phyloP scores from a whole-genome alignment of 1,140 invertebrate genomes.

The Yoshiicerus persimilis region DNA sequence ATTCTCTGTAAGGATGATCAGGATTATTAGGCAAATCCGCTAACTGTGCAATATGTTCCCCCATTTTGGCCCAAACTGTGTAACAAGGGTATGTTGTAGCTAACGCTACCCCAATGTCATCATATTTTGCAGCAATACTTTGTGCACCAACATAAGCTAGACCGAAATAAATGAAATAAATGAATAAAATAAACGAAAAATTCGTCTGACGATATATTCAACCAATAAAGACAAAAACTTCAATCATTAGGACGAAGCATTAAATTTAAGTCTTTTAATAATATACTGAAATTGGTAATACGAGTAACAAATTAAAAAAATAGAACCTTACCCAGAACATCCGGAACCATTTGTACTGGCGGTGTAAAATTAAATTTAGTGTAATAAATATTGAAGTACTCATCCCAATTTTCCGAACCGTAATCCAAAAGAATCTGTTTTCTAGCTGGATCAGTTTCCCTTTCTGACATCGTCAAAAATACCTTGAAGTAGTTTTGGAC shows the following conservation, averaged over 20 bases:
- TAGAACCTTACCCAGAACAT: not conserved
- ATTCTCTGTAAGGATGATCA: not conserved
- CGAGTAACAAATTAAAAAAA: not conserved
- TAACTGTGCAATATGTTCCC: not conserved
- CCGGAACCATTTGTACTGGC: not conserved
- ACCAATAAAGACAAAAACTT: too few species aligned
- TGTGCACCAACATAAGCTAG: not conserved
- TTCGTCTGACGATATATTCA: too few species aligned
- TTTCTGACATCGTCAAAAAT: not conserved
- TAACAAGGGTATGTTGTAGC: constrained; percentile 1
- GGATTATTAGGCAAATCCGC: not conserved
- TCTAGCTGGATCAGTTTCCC: not conserved
- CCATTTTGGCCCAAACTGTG: constrained; percentile 25
- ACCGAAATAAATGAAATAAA: not conserved
- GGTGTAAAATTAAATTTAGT: not conserved
- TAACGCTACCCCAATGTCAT: not conserved
- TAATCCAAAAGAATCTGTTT: not conserved
- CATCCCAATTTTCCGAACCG: not conserved
- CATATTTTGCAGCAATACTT: not conserved
- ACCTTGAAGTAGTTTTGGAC: constrained; percentile 1
- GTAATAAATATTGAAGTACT: not conserved
- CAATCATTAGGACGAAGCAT: too few species aligned
- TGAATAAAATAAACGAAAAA: not conserved
- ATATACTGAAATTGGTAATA: too few species aligned
- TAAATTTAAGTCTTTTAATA: too few species aligned